These are phyloP conservation scores for Bufotes viridis DNA, from an alignment of 2,797 vertebrate genomes.

Conservation along the genomic window DNA sequence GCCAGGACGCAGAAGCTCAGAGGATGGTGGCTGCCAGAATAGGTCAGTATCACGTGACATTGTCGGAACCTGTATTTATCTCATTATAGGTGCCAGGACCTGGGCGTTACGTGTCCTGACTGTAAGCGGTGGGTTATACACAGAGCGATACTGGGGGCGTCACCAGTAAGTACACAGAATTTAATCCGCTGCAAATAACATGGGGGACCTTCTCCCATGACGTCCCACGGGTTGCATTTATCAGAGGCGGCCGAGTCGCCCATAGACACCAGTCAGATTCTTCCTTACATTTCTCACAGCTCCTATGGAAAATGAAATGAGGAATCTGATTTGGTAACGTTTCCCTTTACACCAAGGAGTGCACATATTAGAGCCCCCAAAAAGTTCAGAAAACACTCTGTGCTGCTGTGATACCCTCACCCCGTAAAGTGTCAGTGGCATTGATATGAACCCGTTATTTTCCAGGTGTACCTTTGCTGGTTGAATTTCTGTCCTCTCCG, in stretches of 20 bases:
- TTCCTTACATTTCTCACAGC: no score
- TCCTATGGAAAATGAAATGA: no score
- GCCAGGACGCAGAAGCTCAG: constrained; percentile 44
- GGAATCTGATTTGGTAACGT: no score
- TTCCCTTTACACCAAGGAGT: no score
- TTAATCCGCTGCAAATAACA: not conserved
- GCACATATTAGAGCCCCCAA: no score
- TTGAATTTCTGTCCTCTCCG: constrained; percentile 33
- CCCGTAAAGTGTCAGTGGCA: no score
- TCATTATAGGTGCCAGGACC: not conserved
- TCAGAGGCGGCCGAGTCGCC: no score
- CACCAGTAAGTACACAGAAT: not conserved
- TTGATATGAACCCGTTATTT: not conserved
- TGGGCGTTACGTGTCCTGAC: not conserved
- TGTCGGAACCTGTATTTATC: not conserved
- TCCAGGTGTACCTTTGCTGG: constrained; percentile 42
- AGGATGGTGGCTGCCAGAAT: constrained; percentile 47
- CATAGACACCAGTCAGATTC: no score
- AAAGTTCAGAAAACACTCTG: not conserved
- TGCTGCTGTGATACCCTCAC: not conserved
- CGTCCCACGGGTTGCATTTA: no score
- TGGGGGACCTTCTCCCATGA: not conserved
- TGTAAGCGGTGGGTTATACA: not conserved
- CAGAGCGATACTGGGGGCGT: not conserved
- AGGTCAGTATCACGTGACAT: constrained; percentile 30